Evolutionary conservation across 1,140 invertebrate genomes (phyloP).

Genomic region (Babylonia areolata): DNA sequence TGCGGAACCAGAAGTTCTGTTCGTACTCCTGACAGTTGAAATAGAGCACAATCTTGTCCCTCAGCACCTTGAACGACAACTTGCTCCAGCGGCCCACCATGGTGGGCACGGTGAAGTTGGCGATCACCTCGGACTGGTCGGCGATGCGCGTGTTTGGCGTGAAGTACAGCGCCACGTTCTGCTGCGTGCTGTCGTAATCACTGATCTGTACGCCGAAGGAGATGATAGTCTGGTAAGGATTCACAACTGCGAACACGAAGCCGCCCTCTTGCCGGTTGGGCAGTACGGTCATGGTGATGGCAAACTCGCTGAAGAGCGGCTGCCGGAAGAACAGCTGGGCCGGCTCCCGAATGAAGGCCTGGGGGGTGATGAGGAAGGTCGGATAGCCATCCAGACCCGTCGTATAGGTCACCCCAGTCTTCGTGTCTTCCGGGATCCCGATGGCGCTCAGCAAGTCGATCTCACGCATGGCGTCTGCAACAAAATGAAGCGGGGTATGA

Average conservation of each 20-base stretch:
- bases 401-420: constrained; percentile 43
- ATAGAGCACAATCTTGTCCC: constrained; percentile 48
- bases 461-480: constrained; percentile 36
- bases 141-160: constrained; percentile 48
- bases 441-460: constrained; percentile 56
- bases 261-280: constrained; percentile 39
- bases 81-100: constrained; percentile 53
- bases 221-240: constrained; percentile 55
- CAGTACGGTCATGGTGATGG: constrained; percentile 50
- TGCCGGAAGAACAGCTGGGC: constrained; percentile 47
- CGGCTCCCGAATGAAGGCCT: constrained; percentile 45
- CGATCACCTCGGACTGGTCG: constrained; percentile 39
- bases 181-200: constrained; percentile 21
- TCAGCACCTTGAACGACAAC: constrained; percentile 50
- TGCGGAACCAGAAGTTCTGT: constrained; percentile 3
- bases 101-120: constrained; percentile 51
- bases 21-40: constrained; percentile 54
- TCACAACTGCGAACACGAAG: constrained; percentile 60
- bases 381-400: constrained; percentile 53
- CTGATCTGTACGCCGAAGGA: constrained; percentile 54
- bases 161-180: constrained; percentile 55
- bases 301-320: constrained; percentile 54
- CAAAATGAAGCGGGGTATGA: constrained; percentile 20
- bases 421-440: constrained; percentile 44
- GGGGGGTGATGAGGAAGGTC: constrained; percentile 48